A percentile compares a stretch with the other conserved stretches of the same genome.
Conservation (phyloP, 2,888 invertebrate species). For the Anorthoa munda region DNA sequence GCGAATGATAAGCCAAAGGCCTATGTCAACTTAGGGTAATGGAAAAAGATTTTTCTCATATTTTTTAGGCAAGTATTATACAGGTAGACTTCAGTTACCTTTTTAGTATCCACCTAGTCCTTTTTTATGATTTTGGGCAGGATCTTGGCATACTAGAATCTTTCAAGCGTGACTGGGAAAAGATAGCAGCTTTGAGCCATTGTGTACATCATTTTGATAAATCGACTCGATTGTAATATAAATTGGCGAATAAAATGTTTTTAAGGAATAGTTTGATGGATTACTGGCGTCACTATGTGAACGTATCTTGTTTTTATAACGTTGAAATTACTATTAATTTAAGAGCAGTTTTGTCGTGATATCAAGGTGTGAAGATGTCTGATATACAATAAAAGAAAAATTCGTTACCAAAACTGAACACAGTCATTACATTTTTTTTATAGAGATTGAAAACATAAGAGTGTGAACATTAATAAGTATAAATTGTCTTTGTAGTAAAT, state of each 20-base stretch:
- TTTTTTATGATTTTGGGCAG: conserved; percentile 39
- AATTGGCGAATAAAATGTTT: conserved; percentile 7
- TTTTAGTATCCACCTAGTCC: conserved; percentile 39
- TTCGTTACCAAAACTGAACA: too few species aligned
- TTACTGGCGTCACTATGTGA: too few species aligned
- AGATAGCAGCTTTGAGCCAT: conserved; percentile 29
- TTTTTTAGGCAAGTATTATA: conserved; percentile 28
- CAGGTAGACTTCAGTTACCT: conserved; percentile 41
- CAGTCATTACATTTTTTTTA: too few species aligned
- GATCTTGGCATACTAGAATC: conserved; percentile 31
- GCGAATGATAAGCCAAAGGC: conserved; percentile 33
- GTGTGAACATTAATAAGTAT: too few species aligned
- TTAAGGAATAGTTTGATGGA: background rate
- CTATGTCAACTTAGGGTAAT: conserved; percentile 42
- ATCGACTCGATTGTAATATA: conserved; percentile 7
- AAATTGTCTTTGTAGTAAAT: too few species aligned
- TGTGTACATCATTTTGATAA: conserved; percentile 19
- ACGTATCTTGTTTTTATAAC: too few species aligned
- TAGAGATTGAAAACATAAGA: too few species aligned
- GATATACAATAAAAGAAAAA: too few species aligned
- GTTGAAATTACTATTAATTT: too few species aligned
- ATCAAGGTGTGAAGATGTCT: too few species aligned
- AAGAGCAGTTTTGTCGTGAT: too few species aligned
- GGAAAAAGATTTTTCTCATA: conserved; percentile 38
- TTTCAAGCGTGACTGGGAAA: conserved; percentile 30